A percentile compares a stretch with the other conserved stretches of the same genome.
Conservation (phyloP, 2,888 invertebrate species). For the Crossocerus cetratus region DNA sequence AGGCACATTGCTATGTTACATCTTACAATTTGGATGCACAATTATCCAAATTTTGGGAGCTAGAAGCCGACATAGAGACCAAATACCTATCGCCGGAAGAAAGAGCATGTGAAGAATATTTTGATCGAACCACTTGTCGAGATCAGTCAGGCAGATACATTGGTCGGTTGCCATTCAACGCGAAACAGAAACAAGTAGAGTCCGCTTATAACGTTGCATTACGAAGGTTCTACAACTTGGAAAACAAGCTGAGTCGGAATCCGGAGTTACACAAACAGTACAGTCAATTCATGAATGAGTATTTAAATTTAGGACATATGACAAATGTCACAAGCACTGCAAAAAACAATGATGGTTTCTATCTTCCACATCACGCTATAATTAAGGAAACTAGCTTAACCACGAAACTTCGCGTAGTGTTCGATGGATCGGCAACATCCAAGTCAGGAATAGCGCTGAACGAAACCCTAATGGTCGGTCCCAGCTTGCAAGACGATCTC, state of each 20-base stretch:
- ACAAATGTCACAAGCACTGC: too few species aligned
- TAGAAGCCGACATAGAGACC: background rate
- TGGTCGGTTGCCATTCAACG: background rate
- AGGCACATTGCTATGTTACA: background rate
- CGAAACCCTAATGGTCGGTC: background rate
- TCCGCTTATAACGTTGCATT: background rate
- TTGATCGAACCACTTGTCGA: background rate
- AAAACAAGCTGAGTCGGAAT: background rate
- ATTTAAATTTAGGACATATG: slow-evolving; percentile 9
- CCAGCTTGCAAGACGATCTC: background rate
- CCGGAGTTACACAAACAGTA: background rate
- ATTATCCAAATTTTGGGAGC: slow-evolving; percentile 3
- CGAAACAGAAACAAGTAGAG: background rate
- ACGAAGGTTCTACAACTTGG: slow-evolving; percentile 1
- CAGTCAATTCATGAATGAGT: background rate
- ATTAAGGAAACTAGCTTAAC: background rate
- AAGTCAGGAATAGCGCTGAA: background rate
- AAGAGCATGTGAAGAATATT: background rate
- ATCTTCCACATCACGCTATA: background rate
- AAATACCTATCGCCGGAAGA: background rate
- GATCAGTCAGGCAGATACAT: background rate
- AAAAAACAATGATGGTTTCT: background rate
- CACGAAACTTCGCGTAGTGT: background rate
- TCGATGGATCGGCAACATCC: background rate
- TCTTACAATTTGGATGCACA: background rate